Base-by-base conservation (phyloP, 1,140 invertebrate species). In the Nylanderia fulva region DNA sequence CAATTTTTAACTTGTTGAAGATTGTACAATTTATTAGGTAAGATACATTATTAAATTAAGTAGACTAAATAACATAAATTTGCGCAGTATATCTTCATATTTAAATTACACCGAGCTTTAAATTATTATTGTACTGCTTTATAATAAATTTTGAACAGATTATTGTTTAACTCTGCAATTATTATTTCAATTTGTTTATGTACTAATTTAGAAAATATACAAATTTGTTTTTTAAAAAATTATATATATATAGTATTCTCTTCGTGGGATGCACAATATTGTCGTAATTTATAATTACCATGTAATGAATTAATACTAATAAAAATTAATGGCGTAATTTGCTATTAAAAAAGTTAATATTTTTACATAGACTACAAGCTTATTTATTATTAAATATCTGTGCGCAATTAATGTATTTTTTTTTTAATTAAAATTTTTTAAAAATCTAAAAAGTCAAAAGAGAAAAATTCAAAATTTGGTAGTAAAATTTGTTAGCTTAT, bases 241-340 rank as follows among this genome's bases (percentile, higher is more conserved):
- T 48, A 29, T 8, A 48, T 5, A 27, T 11, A 1, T 33, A 3
- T 71, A 54, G 27, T 15, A 29, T 48, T 11, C 24, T 66, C 24
- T 29, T 71, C 6, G 27, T 33, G 27, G 8, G 5, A 24, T 29
- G 27, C 6, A n/a, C n/a, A 71, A 39, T 42, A 74, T 3, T 27
- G 13, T 18, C 15, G 15, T 74, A 74, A 74, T 58, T 74, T 74
- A 74, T 58, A 56, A 48, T n/a, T 58, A 74, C 7, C 33, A 58
- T 45, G 21, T 24, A 36, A 58, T 24, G 11, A 42, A n/a, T 58
- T 58, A 27, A 58, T 58, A 74, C 5, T 58, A 39, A 42, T 42
- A 42, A 42, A 1, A 11, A 42, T 0, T 42, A 42, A 33, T 33
- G 3, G 52, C 27, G n/a, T 58, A 24, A 3, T 74, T 15, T 36